Evolutionary conservation across 2,888 invertebrate species (phyloP).

Genomic region (Yponomeuta cagnagella): DNA sequence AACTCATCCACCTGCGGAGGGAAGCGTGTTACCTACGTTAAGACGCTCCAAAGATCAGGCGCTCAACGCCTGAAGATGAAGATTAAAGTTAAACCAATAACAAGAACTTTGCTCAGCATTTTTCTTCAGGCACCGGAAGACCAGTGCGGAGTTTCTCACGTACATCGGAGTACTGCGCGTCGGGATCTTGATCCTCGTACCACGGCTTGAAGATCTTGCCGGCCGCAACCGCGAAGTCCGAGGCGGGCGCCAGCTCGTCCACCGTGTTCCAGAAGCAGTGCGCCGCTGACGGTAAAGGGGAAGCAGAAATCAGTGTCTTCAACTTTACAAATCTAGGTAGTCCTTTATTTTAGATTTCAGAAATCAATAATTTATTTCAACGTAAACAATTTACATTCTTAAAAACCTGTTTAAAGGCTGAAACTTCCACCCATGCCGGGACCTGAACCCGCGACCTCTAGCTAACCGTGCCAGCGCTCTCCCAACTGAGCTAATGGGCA

Average conservation of each 20-base stretch:
- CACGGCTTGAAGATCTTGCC: slow-evolving; percentile 20
- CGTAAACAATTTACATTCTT: too few species aligned
- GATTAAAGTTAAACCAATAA: neutral
- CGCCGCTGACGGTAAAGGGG: slow-evolving; percentile 35
- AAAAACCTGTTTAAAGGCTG: too few species aligned
- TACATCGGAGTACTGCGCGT: slow-evolving; percentile 17
- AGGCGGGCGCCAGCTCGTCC: slow-evolving; percentile 4
- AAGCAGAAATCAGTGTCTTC: neutral
- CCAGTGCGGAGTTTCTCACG: slow-evolving; percentile 12
- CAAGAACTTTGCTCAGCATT: too few species aligned
- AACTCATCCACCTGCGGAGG: slow-evolving; percentile 35
- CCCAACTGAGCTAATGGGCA: too few species aligned
- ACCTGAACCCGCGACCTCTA: too few species aligned
- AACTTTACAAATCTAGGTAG: neutral
- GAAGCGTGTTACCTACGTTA: neutral
- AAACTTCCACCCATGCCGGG: too few species aligned
- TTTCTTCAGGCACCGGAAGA: too few species aligned
- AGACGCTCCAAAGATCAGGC: neutral
- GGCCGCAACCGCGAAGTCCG: slow-evolving; percentile 17
- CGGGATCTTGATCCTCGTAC: slow-evolving; percentile 1
- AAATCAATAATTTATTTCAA: too few species aligned
- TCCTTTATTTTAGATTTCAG: too few species aligned
- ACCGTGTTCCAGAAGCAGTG: slow-evolving; percentile 50
- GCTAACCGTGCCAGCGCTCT: too few species aligned
- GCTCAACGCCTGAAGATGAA: neutral